Base-by-base conservation (phyloP, 2,797 vertebrate species). In the Ceyx erithaca region DNA sequence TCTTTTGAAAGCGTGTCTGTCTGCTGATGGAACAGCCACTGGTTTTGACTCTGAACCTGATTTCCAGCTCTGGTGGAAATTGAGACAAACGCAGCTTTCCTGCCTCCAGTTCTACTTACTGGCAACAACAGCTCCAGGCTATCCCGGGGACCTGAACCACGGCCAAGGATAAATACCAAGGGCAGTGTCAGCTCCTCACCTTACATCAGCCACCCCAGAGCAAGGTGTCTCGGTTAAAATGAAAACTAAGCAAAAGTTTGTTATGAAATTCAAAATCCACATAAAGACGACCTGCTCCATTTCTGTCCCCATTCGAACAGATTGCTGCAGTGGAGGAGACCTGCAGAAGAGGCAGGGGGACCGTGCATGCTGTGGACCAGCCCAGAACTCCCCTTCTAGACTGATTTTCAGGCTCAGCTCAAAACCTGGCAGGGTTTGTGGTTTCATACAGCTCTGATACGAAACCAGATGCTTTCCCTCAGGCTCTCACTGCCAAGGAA, bases 391-490 rank as follows among this genome's bases (percentile, higher is more conserved):
- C 15, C 5, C 35, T 79, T 58, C 64, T 43, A 81, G 49, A 16
- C 30, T 12, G 20, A 26, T 84, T 67, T 43, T 40, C 51, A 12
- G 30, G 22, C 71, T 85, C 69, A 72, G 6, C 87, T 68, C 43
- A 82, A 81, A 46, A 57, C 21, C 61, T 83, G 85, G 43, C 89
- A 80, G 52, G 19, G 31, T 26, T 54, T n/a, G 69, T 73, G 61
- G 18, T 12, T 89, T 58, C 75, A 80, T 43, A 13, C 87, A 7
- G 85, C 73, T 54, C 86, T 5, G 64, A 35, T 59, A 51, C 1
- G 49, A 61, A 75, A 82, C 57, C 84, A 93, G 90, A 63, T 90
- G 90, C 92, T 89, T 89, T 75, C 51, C 30, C 62, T 81, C 3
- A 1, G 54, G 85, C 72, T 90, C 58, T 48, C 37, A 1, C 76